Evolutionary conservation across 2,888 invertebrate species (phyloP).

Genomic region (Taphrorychus bicolor): DNA sequence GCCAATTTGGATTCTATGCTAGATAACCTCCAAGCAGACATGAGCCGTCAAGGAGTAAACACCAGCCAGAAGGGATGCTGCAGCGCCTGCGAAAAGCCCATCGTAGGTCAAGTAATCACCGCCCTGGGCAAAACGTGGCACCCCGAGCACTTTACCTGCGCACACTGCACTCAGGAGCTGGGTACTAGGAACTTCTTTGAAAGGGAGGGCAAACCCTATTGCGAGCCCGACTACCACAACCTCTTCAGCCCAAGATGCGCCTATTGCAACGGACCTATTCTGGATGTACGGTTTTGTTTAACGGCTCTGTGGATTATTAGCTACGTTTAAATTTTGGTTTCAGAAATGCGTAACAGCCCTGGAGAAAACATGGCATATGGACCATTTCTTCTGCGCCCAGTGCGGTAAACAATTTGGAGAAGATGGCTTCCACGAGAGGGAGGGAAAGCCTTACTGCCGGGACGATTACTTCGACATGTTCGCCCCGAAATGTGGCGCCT

Average conservation of each 20-base stretch:
- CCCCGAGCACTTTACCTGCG: slow-evolving; percentile 98
- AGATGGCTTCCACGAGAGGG: slow-evolving; percentile 96
- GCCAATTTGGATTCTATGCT: slow-evolving; percentile 78
- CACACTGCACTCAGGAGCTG: slow-evolving; percentile 94
- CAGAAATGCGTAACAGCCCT: slow-evolving; percentile 98
- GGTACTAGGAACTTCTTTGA: slow-evolving; percentile 99
- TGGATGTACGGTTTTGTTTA: slow-evolving; percentile 78
- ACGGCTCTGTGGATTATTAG: background rate
- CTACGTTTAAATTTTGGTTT: background rate
- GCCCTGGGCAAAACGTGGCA: slow-evolving; percentile 99
- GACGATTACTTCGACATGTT: slow-evolving; percentile 97
- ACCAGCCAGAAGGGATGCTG: slow-evolving; percentile 99
- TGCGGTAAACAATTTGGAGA: slow-evolving; percentile 97
- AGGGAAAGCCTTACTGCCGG: slow-evolving; percentile 95
- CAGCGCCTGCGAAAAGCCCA: slow-evolving; percentile 98
- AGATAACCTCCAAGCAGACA: slow-evolving; percentile 93
- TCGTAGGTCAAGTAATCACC: slow-evolving; percentile 98
- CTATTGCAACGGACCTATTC: slow-evolving; percentile 97
- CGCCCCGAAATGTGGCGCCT: slow-evolving; percentile 97
- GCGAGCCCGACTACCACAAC: slow-evolving; percentile 98
- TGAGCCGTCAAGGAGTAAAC: slow-evolving; percentile 98
- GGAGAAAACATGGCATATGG: slow-evolving; percentile 98
- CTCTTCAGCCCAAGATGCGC: slow-evolving; percentile 98
- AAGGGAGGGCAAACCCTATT: slow-evolving; percentile 95
- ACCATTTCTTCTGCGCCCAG: slow-evolving; percentile 98